Evolutionary conservation across 2,113 vertebrate species (phyloP), one percentile per base, ranked within the genome.

Genomic region (Salvelinus fontinalis): DNA sequence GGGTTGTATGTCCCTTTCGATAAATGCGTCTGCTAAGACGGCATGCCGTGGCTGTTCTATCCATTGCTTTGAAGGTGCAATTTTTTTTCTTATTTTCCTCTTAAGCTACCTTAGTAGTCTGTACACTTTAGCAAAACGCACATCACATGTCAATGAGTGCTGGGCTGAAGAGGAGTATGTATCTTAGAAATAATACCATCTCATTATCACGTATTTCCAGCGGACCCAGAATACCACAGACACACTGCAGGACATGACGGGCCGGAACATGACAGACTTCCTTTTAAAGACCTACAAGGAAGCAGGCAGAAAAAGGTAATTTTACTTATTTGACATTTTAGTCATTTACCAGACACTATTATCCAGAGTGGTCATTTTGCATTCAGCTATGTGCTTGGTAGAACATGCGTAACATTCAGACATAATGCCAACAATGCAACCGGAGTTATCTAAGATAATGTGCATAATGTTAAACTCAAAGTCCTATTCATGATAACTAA

Each of bases 221-320:
- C 92, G 89, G 79, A 72, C 85, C 27, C 93, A 94, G 80, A 93
- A 91, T 80, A 93, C 93, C 4, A 94, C 92, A 0, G 98, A 99
- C 82, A 94, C 94, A 5, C 90, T 99, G 75, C 93, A 96, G 89
- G 87, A 99, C 78, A 81, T 99, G 75, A 97, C 96, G 0, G 95
- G 95, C 29, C 92, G 93, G 51, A 99, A 99, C 82, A 91, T 98
- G 88, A 96, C 97, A 0, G 97, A 99, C 88, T 98, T 97, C 76
- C 89, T 99, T 48, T 86, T 99, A 86, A 99, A 99, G 93, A 99
- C 94, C 0, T 99, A 95, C 0, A 93, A 89, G 67, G 66, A 73
- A 67, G 86, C 76, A 0, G 93, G 93, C 4, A 93, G 90, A 91
- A 92, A 71, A 60, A 91, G 93, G 93, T 94, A 68, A 44, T 24